These are phyloP conservation scores for Oncorhynchus mykiss DNA, from an alignment of 2,113 vertebrate genomes.

Conservation along the genomic window DNA sequence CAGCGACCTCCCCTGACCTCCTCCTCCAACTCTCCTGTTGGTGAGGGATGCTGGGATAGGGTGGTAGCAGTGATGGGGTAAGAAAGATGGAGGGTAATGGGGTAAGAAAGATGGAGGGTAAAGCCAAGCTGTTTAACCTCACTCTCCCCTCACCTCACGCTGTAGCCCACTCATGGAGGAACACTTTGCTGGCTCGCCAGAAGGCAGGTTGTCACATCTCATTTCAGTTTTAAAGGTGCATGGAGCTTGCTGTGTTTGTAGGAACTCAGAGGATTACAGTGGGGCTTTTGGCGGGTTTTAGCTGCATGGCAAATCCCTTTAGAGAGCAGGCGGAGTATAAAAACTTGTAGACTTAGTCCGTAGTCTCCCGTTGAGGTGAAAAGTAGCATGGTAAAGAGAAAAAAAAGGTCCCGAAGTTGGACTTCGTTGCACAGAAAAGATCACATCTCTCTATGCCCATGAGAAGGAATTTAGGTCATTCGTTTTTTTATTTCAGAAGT, in stretches of 20 bases:
- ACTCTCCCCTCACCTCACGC: background rate
- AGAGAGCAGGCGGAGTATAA: too few species aligned
- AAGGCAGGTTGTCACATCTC: background rate
- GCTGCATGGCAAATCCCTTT: constrained; percentile 11
- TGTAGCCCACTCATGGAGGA: background rate
- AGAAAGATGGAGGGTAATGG: background rate
- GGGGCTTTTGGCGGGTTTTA: constrained; percentile 7
- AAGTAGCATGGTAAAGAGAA: too few species aligned
- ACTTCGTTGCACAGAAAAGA: too few species aligned
- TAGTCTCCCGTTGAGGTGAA: too few species aligned
- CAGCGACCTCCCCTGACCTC: constrained; percentile 27
- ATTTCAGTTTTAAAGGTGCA: background rate
- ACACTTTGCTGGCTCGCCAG: background rate
- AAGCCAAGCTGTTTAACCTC: constrained; percentile 2
- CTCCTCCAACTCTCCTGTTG: constrained; percentile 1
- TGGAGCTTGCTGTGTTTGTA: constrained; percentile 11
- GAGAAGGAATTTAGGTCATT: too few species aligned
- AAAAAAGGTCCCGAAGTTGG: too few species aligned
- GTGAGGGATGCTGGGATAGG: background rate
- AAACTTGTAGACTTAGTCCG: too few species aligned
- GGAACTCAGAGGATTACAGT: constrained; percentile 40
- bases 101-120: background rate
- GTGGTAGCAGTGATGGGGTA: background rate
- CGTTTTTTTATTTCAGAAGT: too few species aligned
- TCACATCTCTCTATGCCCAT: too few species aligned